phyloP scores from a whole-genome alignment of 2,888 invertebrate species.

The Isoperla grammatica region DNA sequence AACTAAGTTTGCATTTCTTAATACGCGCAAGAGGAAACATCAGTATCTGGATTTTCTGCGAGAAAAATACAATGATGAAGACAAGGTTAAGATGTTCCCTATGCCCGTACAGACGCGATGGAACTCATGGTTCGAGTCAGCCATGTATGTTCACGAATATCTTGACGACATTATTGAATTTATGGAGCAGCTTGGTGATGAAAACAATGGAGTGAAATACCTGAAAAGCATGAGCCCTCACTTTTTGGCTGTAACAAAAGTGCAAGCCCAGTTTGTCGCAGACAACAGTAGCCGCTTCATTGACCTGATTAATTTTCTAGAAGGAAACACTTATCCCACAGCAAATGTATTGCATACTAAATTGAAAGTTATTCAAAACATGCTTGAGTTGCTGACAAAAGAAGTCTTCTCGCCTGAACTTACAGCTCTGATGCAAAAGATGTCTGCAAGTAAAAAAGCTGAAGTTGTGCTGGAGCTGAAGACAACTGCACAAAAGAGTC shows the following conservation, averaged over 20 bases:
- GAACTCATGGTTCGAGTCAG: slow-evolving; percentile 21
- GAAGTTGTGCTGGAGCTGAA: too few relatives aligned
- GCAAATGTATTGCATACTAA: not conserved
- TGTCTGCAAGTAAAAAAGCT: too few relatives aligned
- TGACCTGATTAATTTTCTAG: not conserved
- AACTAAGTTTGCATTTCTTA: not conserved
- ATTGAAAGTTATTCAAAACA: not conserved
- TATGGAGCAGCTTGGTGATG: not conserved
- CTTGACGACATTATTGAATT: slow-evolving; percentile 10
- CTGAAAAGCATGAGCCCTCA: too few relatives aligned
- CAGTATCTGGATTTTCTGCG: not conserved
- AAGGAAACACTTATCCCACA: not conserved
- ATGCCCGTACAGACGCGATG: slow-evolving; percentile 21
- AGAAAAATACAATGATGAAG: not conserved
- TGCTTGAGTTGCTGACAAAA: not conserved
- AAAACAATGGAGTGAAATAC: not conserved
- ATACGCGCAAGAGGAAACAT: not conserved
- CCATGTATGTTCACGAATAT: slow-evolving; percentile 6
- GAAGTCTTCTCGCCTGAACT: too few relatives aligned
- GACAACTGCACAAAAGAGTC: not conserved
- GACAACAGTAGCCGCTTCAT: not conserved
- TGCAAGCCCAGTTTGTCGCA: not conserved
- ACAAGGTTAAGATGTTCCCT: not conserved
- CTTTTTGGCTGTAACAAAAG: too few relatives aligned
- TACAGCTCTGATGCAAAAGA: too few relatives aligned